phyloP scores from a whole-genome alignment of 2,888 invertebrate species.

The Adela reaumurella region DNA sequence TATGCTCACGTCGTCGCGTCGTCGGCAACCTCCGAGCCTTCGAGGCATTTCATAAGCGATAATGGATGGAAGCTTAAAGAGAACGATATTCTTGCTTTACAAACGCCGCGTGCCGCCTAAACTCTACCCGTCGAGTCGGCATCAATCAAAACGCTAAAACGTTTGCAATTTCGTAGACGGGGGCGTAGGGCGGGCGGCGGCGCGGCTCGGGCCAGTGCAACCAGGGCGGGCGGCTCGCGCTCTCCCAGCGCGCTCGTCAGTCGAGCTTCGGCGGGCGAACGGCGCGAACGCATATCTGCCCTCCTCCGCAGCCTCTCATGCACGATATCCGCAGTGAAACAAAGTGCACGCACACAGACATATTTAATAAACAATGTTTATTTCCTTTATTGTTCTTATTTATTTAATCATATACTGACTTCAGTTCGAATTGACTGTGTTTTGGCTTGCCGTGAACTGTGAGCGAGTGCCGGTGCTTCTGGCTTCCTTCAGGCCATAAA shows the following conservation, averaged over 20 bases:
- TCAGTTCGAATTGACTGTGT: too few species aligned
- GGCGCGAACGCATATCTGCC: neutral
- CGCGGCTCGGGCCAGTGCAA: neutral
- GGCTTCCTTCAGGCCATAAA: too few species aligned
- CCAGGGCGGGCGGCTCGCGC: too few species aligned
- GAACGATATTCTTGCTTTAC: neutral
- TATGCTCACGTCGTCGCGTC: too few species aligned
- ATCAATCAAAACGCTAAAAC: neutral
- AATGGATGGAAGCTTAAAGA: too few species aligned
- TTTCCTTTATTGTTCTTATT: neutral
- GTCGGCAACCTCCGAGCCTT: too few species aligned
- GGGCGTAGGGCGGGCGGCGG: neutral
- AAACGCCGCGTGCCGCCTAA: neutral
- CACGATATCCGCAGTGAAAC: neutral
- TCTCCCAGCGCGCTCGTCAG: neutral
- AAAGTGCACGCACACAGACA: neutral
- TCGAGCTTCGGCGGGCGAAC: neutral
- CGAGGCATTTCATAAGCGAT: too few species aligned
- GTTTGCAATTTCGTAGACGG: neutral
- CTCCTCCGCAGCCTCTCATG: neutral
- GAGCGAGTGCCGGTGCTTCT: too few species aligned
- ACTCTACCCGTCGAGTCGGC: neutral
- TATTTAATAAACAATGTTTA: too few species aligned
- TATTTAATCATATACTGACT: too few species aligned
- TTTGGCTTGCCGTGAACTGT: too few species aligned